Evolutionary conservation across 2,888 invertebrate genomes (phyloP).

Genomic region (Bembecia ichneumoniformis): DNA sequence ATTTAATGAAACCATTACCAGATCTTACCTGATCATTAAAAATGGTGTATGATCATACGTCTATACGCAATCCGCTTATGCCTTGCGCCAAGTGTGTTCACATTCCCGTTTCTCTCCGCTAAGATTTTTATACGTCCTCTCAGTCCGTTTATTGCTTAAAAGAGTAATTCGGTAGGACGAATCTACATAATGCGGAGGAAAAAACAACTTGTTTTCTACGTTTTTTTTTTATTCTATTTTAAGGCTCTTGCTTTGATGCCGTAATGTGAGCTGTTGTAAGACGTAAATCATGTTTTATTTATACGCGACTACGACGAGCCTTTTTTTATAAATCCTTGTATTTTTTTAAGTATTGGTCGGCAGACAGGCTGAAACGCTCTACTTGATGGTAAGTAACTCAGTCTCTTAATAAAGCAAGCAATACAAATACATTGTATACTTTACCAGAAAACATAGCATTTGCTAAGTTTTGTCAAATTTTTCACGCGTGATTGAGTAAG

Average conservation of each 20-base stretch:
- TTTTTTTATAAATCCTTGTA: neutral
- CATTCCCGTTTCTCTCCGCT: constrained; percentile 32
- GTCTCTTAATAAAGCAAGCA: too few relatives aligned
- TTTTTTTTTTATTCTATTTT: constrained; percentile 16
- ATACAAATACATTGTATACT: too few relatives aligned
- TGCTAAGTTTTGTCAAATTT: too few relatives aligned
- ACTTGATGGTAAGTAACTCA: too few relatives aligned
- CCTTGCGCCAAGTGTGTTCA: neutral
- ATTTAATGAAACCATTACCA: too few relatives aligned
- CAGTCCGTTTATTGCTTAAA: constrained; percentile 62
- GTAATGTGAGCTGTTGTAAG: constrained; percentile 33
- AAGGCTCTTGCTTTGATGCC: constrained; percentile 13
- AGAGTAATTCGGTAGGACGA: constrained; percentile 59
- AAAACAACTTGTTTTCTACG: constrained; percentile 49
- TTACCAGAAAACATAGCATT: too few relatives aligned
- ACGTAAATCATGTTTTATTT: constrained; percentile 9
- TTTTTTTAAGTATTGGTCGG: too few relatives aligned
- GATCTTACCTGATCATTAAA: too few relatives aligned
- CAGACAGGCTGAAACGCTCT: too few relatives aligned
- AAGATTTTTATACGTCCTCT: constrained; percentile 56
- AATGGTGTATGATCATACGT: neutral
- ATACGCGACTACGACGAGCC: neutral
- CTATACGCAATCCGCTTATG: neutral
- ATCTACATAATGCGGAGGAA: constrained; percentile 61
- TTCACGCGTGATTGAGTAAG: too few relatives aligned